A percentile compares a stretch with the other conserved stretches of the same genome.
Evolutionary conservation across 2,888 invertebrate genomes (phyloP).

Genomic region (Conomelus anceps): DNA sequence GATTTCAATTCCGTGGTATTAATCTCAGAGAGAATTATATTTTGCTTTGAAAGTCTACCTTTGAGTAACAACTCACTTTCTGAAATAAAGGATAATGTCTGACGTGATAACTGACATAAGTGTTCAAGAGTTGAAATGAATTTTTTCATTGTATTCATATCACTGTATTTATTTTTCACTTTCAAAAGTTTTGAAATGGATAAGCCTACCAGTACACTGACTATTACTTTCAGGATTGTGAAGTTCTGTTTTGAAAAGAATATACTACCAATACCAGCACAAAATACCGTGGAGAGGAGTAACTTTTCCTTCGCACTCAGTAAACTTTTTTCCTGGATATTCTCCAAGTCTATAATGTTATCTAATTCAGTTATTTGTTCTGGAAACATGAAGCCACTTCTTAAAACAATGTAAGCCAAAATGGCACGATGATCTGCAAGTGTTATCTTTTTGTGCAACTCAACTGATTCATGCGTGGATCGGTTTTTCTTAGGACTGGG

Average conservation of each 20-base stretch:
- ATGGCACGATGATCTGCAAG: neutral
- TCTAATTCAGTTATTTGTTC: neutral
- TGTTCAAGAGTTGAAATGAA: neutral
- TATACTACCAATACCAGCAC: neutral
- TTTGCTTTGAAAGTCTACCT: neutral
- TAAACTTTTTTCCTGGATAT: neutral
- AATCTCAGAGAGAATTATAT: neutral
- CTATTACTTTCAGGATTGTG: neutral
- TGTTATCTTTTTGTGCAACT: neutral
- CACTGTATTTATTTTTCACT: neutral
- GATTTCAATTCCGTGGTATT: neutral
- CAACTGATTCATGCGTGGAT: neutral
- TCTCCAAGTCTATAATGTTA: neutral
- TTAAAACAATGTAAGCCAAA: neutral
- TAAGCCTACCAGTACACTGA: neutral
- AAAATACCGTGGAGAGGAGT: neutral
- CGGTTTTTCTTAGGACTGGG: neutral
- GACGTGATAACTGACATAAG: neutral
- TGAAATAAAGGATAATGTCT: neutral
- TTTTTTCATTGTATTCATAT: neutral
- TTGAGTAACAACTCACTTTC: neutral
- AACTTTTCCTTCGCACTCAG: neutral
- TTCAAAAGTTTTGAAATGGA: neutral
- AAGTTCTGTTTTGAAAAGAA: neutral
- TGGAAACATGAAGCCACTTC: neutral